Base-by-base conservation (phyloP, 2,113 vertebrate species). In the Triplophysa rosa region DNA sequence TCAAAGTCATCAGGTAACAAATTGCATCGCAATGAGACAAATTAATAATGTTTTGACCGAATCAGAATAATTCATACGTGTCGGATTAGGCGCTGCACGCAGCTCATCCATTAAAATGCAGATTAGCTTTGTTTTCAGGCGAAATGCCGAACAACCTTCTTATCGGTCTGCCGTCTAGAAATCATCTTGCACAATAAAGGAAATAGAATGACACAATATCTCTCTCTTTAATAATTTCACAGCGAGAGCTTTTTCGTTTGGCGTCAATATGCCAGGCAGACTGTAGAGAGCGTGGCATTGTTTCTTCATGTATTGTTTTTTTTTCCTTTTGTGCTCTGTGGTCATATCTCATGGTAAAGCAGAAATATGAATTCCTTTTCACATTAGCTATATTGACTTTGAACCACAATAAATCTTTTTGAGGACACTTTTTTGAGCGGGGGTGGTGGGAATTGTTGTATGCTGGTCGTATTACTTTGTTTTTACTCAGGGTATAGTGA, bases 311-410 rank as follows among this genome's bases (percentile, higher is more conserved):
- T 47, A 4, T 62, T 69, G 21, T 64, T 68, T 29, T 63, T 16
- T 14, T 72, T 80, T 67, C 24, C 14, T 59, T 8, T n/a, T 78
- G 21, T 1, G 9, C 14, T 47, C 8, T 23, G 33, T 54, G 54
- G 69, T 29, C 40, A 11, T 49, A 33, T 80, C 37, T 45, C 67
- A 63, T 80, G 62, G 68, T 72, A 47, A 80, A 59, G 65, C 59
- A 24, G 16, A 17, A 56, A 58, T 73, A 80, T 80, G 33, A 74
- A 74, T 58, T 47, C 76, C 40, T 52, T 56, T 66, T 26, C 49
- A 24, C 40, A 45, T 66, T 21, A 67, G 49, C 24, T 29, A 68
- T 71, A 77, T 82, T 37, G 61, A 66, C 49, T 66, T 37, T 59
- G 80, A 65, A 56, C 29, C 17, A 37, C 56, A 8, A 9, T 56